phyloP scores from a whole-genome alignment of 2,797 vertebrate species.

The Anguilla obscura region DNA sequence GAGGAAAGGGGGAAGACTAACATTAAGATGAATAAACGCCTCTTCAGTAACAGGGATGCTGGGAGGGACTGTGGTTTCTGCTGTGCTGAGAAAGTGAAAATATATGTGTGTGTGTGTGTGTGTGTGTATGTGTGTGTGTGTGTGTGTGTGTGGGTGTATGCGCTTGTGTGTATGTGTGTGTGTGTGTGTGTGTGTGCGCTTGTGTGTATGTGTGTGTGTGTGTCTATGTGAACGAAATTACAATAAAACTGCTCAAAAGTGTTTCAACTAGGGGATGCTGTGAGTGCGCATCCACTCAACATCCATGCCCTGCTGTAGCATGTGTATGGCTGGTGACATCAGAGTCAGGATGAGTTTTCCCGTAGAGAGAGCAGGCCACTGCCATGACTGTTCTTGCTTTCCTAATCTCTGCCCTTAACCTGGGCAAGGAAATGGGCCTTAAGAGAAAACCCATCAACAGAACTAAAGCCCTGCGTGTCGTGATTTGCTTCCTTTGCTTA shows the following conservation, averaged over 20 bases:
- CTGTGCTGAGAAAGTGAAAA: constrained; percentile 19
- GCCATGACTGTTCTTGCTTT: not conserved
- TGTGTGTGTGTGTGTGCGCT: constrained; percentile 21
- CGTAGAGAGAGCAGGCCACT: not conserved
- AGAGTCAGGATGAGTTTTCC: not conserved
- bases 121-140: constrained; percentile 30
- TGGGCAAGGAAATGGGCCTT: not conserved
- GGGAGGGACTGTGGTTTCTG: not conserved
- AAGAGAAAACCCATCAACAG: not conserved
- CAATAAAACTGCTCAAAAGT: constrained; percentile 16
- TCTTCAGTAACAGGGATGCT: not conserved
- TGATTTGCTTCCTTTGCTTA: not conserved
- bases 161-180: constrained; percentile 28
- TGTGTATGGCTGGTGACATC: not conserved
- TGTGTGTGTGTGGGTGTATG: constrained; percentile 8
- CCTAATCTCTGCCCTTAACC: not conserved
- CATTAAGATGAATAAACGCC: constrained; percentile 11
- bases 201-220: constrained; percentile 31
- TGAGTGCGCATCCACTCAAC: constrained; percentile 18
- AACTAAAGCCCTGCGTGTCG: not conserved
- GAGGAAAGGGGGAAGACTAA: not conserved
- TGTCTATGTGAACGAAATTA: constrained; percentile 28
- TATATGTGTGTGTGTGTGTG: constrained; percentile 24
- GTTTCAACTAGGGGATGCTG: constrained; percentile 30
- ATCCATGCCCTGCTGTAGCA: not conserved